phyloP scores from a whole-genome alignment of 2,888 invertebrate genomes.

The Pinctada fucata region DNA sequence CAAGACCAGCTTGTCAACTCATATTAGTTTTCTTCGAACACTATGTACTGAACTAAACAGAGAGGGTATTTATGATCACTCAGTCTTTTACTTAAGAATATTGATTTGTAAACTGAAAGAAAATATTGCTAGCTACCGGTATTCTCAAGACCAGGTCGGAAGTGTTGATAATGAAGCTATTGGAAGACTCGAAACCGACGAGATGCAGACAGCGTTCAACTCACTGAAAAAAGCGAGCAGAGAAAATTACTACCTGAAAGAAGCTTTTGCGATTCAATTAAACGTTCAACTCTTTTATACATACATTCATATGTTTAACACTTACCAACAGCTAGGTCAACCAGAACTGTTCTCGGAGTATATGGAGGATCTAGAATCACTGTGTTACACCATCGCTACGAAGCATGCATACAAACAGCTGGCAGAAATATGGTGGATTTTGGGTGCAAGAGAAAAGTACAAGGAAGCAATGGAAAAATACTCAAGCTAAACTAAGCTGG shows the following conservation, averaged over 20 bases:
- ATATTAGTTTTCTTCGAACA: not conserved
- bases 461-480: slow-evolving; percentile 2
- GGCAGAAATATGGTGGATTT: slow-evolving; percentile 65
- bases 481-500: no score
- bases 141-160: not conserved
- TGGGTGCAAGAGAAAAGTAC: slow-evolving; percentile 17
- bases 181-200: not conserved
- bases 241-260: no score
- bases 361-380: slow-evolving; percentile 20
- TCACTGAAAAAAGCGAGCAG: not conserved
- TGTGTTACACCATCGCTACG: slow-evolving; percentile 13
- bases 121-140: not conserved
- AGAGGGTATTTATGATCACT: not conserved
- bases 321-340: not conserved
- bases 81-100: not conserved
- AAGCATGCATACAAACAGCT: slow-evolving; percentile 81
- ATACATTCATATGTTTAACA: not conserved
- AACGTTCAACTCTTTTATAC: not conserved
- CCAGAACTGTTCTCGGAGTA: slow-evolving; percentile 32
- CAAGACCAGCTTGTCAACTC: no score
- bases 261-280: not conserved
- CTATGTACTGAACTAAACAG: not conserved
- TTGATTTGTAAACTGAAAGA: not conserved
- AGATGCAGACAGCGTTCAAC: not conserved
- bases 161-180: not conserved